These are phyloP conservation scores for Drosophila orena DNA, from an alignment of 1,140 invertebrate species.

Conservation along the genomic window DNA sequence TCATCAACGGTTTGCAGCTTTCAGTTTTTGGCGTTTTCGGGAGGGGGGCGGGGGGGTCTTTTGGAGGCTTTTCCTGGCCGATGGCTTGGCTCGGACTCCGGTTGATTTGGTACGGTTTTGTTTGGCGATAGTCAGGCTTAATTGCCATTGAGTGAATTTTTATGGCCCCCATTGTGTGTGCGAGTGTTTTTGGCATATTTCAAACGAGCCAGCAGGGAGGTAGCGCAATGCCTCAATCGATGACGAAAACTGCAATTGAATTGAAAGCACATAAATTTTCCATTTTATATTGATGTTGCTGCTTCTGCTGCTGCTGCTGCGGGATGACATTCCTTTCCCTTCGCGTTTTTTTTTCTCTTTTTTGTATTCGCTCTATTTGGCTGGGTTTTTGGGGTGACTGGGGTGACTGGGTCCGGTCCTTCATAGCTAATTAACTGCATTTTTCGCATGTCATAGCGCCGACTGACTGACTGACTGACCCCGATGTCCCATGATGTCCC, in stretches of 20 bases:
- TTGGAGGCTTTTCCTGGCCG: slow-evolving; percentile 4
- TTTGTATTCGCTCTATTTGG: slow-evolving; percentile 45
- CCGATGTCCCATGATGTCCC: slow-evolving; percentile 41
- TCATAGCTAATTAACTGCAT: slow-evolving; percentile 77
- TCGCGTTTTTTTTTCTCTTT: too few species aligned
- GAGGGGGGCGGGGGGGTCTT: neutral
- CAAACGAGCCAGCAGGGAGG: slow-evolving; percentile 44
- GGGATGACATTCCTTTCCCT: slow-evolving; percentile 5
- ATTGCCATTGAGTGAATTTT: slow-evolving; percentile 76
- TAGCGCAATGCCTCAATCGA: slow-evolving; percentile 35
- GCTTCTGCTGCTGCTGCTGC: slow-evolving; percentile 4
- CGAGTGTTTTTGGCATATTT: slow-evolving; percentile 69
- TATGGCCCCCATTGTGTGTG: slow-evolving; percentile 56
- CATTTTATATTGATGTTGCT: slow-evolving; percentile 15
- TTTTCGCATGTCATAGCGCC: slow-evolving; percentile 65
- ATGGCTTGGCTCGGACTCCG: slow-evolving; percentile 24
- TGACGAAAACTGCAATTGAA: slow-evolving; percentile 65
- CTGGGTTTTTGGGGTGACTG: neutral
- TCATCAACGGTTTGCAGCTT: slow-evolving; percentile 49
- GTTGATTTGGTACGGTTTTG: slow-evolving; percentile 39
- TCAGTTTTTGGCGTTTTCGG: slow-evolving; percentile 1
- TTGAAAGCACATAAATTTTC: slow-evolving; percentile 71
- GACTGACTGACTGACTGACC: slow-evolving; percentile 31
- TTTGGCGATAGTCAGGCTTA: slow-evolving; percentile 64
- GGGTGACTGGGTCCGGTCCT: slow-evolving; percentile 56